Evolutionary conservation across 2,113 vertebrate genomes (phyloP), one percentile per base, ranked within the genome.

Genomic region (Oophaga pumilio): DNA sequence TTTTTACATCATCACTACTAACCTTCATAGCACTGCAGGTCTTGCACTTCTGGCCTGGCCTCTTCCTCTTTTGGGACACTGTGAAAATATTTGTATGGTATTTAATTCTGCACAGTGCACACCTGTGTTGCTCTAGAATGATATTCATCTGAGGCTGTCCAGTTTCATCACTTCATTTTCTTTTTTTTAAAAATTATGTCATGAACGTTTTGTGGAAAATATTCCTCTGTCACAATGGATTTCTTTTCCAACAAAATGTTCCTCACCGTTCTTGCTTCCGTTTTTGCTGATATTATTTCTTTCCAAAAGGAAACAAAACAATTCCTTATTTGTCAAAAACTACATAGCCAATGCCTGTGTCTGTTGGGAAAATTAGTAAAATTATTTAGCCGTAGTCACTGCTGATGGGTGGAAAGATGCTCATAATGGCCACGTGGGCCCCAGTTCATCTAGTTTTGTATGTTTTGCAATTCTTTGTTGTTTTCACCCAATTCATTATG

Each of bases 31-130:
- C 81, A 92, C 90, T 76, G 7, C 91, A 88, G 90, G 91, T 93
- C 90, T 91, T 28, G 60, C 85, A 89, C 85, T 89, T 81, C 71
- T 90, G 90, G 84, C 89, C 56, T 89, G 24, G 73, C 89, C 89
- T 82, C 91, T 95, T 94, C 92, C 91, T 93, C 91, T 89, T 91
- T 68, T 80, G 94, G 91, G 91, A 93, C 81, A 53, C 90, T 88
- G 57, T 87, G 89, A 92, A 94, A 94, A 94, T 93, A 93, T 93
- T 93, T 93, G 90, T 93, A 62, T 71, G 87, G 91, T 91, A 91
- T 88, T 89, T 88, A 88, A 60, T 89, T 91, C 91, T 90, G 81
- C 62, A 1, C 76, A 89, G 86, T 85, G 91, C 89, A 91, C 90
- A 94, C 92, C 92, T 93, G 92, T 90, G 87, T 92, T 89, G 91